Base-by-base conservation (phyloP, 2,797 vertebrate genomes). In the Orestias chungarensis region DNA sequence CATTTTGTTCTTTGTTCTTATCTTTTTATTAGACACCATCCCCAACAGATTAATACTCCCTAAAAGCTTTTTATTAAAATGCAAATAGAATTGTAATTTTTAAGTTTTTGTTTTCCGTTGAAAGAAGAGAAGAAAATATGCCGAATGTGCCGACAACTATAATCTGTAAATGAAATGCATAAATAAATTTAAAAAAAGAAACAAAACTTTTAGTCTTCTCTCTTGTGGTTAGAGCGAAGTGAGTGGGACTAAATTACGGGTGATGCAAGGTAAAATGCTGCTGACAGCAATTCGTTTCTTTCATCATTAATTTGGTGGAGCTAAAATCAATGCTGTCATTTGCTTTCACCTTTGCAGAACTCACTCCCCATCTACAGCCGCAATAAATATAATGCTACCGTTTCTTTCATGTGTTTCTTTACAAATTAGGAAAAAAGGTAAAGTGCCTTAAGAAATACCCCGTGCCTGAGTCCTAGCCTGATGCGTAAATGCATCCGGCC, bases 281-380 rank as follows among this genome's bases (percentile, higher is more conserved):
- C 81, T 78, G 76, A 76, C 71, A 81, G 50, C 68, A 71, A 10
- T 57, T 75, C 47, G n/a, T 66, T 71, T 80, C 66, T 78, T 66
- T 74, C 67, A 52, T 70, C 73, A 69, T 85, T 87, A 68, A 82
- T 78, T 83, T 72, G 47, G 25, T 33, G 20, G 43, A 57, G 46
- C 38, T 69, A 52, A 84, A 85, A 70, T 84, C 66, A 67, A 55
- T 80, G 71, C 50, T 66, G 25, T n/a, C 62, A 44, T 76, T 79
- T 73, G 82, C 43, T 78, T 80, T 78, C 69, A 80, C 66, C 68
- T 74, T 47, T 57, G 43, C 1, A 29, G 40, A 29, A 4, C 20
- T 47, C 47, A 42, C 64, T 65, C 25, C 1, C 20, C 23, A 20
- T 68, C 18, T 10, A 3, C 15, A 73, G 46, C 29, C 31, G 14